Evolutionary conservation across 2,888 invertebrate species (phyloP).

Genomic region (Eulithis prunata): DNA sequence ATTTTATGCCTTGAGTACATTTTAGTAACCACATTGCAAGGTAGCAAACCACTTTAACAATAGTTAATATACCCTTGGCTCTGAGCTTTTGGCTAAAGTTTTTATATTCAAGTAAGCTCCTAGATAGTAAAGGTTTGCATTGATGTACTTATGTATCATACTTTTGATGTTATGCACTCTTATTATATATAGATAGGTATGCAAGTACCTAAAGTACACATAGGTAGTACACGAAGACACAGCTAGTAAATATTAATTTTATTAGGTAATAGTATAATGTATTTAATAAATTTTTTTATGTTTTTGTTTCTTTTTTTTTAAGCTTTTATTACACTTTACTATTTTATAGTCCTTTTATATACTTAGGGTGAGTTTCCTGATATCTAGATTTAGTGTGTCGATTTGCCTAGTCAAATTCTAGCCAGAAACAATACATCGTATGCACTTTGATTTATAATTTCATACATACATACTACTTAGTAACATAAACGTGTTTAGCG

Average conservation of each 20-base stretch:
- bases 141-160: conserved; percentile 5
- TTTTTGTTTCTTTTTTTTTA: conserved; percentile 23
- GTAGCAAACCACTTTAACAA: conserved; percentile 10
- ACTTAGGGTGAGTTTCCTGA: too few relatives aligned
- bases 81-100: conserved; percentile 16
- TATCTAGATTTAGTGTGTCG: too few relatives aligned
- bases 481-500: too few relatives aligned
- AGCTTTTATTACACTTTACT: conserved; percentile 15
- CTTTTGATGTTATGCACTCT: conserved; percentile 18
- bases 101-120: conserved; percentile 12
- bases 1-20: conserved; percentile 9
- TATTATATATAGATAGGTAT: conserved; percentile 4
- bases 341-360: background rate
- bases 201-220: conserved; percentile 3
- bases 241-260: conserved; percentile 33
- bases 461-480: too few relatives aligned
- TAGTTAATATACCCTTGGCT: conserved; percentile 5
- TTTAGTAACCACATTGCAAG: conserved; percentile 11
- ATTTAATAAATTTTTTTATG: conserved; percentile 1
- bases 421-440: too few relatives aligned
- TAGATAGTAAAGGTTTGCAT: conserved; percentile 12
- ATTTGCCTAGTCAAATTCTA: too few relatives aligned
- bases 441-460: too few relatives aligned
- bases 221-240: conserved; percentile 26
- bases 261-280: background rate